These are phyloP conservation scores for Habrosyne pyritoides DNA, from an alignment of 2,888 invertebrate species.

Conservation along the genomic window DNA sequence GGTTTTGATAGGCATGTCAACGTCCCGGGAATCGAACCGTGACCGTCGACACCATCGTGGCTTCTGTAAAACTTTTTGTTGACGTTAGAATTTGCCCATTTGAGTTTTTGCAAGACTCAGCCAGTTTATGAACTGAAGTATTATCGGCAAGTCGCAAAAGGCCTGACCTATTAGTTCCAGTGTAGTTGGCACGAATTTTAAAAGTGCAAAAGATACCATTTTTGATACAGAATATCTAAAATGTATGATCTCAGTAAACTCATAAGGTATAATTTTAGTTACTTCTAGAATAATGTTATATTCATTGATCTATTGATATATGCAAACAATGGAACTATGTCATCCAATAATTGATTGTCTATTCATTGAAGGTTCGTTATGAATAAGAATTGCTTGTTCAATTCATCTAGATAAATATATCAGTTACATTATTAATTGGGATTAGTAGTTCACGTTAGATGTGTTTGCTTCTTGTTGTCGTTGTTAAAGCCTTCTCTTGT, in stretches of 20 bases:
- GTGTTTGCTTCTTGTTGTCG: background rate
- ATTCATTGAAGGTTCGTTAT: background rate
- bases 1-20: conserved; percentile 74
- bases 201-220: background rate
- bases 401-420: background rate
- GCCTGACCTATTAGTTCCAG: background rate
- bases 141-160: conserved; percentile 12
- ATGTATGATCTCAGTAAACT: background rate
- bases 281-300: background rate
- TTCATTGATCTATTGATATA: background rate
- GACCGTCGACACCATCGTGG: conserved; percentile 49
- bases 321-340: background rate
- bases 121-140: conserved; percentile 1
- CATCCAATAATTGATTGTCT: background rate
- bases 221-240: background rate
- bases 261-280: background rate
- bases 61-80: conserved; percentile 22
- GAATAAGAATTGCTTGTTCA: background rate
- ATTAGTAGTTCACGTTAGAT: background rate
- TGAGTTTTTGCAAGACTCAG: conserved; percentile 8
- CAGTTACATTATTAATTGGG: background rate
- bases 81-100: conserved; percentile 27
- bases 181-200: background rate
- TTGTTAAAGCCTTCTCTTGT: background rate
- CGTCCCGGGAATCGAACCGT: conserved; percentile 65